phyloP scores from a whole-genome alignment of 2,113 vertebrate species.

The Haemorhous mexicanus region DNA sequence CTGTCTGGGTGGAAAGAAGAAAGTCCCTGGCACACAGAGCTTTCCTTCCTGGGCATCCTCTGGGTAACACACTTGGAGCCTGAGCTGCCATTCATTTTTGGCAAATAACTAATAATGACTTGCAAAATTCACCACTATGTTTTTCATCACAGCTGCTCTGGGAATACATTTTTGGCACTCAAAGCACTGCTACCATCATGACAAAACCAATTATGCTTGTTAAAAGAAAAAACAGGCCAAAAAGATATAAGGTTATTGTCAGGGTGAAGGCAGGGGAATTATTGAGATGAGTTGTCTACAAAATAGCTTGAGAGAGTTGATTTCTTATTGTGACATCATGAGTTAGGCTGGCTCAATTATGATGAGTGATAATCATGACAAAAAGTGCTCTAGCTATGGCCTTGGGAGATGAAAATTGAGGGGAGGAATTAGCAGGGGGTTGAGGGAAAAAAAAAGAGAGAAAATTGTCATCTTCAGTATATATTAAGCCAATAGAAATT shows the following conservation, averaged over 20 bases:
- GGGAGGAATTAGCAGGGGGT: background rate
- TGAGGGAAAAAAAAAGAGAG: background rate
- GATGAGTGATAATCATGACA: background rate
- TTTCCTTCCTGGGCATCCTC: background rate
- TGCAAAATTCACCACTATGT: slow-evolving; percentile 23
- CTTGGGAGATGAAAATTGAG: background rate
- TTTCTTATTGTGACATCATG: slow-evolving; percentile 9
- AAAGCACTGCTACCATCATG: background rate
- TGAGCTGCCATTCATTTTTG: slow-evolving; percentile 17
- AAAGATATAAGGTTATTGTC: background rate
- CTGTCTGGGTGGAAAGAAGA: background rate
- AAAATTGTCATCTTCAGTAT: background rate
- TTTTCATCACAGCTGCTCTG: slow-evolving; percentile 33
- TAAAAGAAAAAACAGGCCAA: background rate
- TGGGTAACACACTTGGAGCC: background rate
- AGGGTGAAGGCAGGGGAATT: background rate
- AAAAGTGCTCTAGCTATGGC: background rate
- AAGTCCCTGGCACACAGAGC: background rate
- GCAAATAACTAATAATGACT: slow-evolving; percentile 31
- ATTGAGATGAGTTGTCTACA: background rate
- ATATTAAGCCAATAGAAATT: background rate
- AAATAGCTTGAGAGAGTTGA: background rate
- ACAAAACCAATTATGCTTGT: background rate
- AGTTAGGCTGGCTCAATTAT: background rate
- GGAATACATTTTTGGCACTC: slow-evolving; percentile 33